phyloP scores from a whole-genome alignment of 92 coral and sea anemone species.

The Epizoanthus stellaris region DNA sequence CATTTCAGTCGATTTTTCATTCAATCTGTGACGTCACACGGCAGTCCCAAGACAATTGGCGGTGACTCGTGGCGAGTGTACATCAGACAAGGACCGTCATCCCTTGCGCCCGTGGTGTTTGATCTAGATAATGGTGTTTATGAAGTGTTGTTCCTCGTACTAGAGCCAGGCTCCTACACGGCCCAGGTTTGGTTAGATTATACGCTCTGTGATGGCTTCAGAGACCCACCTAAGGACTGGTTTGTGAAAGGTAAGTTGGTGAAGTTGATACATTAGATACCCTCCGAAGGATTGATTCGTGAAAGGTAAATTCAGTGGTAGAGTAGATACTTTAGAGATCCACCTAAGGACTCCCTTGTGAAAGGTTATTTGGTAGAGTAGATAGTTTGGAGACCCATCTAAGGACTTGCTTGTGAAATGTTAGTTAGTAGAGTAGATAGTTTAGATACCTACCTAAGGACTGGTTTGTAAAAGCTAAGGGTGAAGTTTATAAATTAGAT shows the following conservation, averaged over 20 bases:
- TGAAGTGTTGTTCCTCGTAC: conserved; percentile 70
- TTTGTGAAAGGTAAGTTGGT: conserved; percentile 62
- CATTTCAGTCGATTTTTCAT: conserved; percentile 83
- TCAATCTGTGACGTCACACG: conserved; percentile 69
- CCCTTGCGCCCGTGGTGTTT: conserved; percentile 79
- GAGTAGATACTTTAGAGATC: not conserved
- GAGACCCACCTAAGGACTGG: conserved; percentile 84
- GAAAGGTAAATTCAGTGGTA: not conserved
- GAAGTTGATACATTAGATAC: no score
- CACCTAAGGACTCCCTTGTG: no score
- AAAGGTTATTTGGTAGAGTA: no score
- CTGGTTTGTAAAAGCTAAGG: no score
- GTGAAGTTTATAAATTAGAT: no score
- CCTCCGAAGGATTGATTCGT: no score
- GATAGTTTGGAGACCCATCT: no score
- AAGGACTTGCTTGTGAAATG: no score
- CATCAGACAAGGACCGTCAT: conserved; percentile 86
- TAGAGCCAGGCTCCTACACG: conserved; percentile 80
- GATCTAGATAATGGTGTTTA: conserved; percentile 82
- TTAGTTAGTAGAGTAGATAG: no score
- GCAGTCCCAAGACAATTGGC: conserved; percentile 66
- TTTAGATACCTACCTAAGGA: no score
- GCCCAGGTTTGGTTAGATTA: conserved; percentile 74
- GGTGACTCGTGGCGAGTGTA: conserved; percentile 89
- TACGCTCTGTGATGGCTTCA: conserved; percentile 79